Evolutionary conservation across 2,888 invertebrate species (phyloP), one percentile per base, ranked within the genome.

Genomic region (Chesias legatella): DNA sequence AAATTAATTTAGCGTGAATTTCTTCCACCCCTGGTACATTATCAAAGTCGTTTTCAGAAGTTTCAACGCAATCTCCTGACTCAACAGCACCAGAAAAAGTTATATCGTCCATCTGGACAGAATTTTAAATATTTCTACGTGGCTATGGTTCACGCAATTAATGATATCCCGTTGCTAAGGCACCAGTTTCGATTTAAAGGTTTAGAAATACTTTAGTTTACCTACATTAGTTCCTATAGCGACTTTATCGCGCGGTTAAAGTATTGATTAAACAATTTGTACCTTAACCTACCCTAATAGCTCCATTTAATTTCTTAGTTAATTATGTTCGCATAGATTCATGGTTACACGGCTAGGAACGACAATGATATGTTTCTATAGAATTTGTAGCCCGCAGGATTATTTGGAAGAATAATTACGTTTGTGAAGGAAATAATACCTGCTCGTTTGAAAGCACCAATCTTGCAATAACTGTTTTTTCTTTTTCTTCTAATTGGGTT

Each of bases 401-500:
- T n/a, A n/a, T n/a, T n/a, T n/a, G n/a, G n/a, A n/a, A n/a, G 3
- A 7, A 7, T 13, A 13, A n/a, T 5, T 1, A 4, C 1, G 9
- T 7, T n/a, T 10, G 13, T 24, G n/a, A 33, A 43, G 1, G n/a
- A 22, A 5, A 7, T 22, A 22, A 22, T 50, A 80, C 85, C 73
- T 84, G 85, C 50, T 78, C 70, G 4, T 61, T 45, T 5, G 79
- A 67, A 6, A 83, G 64, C 1, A 70, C 10, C 39, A 86, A 51
- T 51, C 68, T 60, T 1, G 86, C 77, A 41, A 60, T 65, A 23
- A 86, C 66, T 6, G 64, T 62, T 48, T 67, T 75, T 56, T 82
- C 83, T 33, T 70, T 65, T 42, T 53, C 49, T 49, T 67, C 69
- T 37, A 40, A 28, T 26, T 58, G 53, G n/a, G 38, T 54, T 51